These are phyloP conservation scores for Limosa lapponica DNA, from an alignment of 2,797 vertebrate species.

Conservation along the genomic window DNA sequence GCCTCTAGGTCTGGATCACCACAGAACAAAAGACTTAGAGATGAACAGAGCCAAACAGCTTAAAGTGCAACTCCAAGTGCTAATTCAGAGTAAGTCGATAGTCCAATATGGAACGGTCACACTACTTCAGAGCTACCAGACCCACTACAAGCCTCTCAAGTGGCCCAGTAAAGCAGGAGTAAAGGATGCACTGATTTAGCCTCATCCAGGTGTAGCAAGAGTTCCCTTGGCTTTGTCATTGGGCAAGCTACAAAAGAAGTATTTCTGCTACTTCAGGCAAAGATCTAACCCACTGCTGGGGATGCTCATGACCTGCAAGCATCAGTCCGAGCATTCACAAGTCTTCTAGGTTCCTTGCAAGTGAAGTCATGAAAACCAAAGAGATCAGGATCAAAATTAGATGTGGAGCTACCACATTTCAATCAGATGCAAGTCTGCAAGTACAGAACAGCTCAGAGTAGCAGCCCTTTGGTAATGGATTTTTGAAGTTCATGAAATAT, in stretches of 20 bases:
- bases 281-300: neutral
- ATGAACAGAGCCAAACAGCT: neutral
- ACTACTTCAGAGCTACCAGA: neutral
- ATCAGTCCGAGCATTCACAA: neutral
- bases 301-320: neutral
- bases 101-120: neutral
- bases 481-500: neutral
- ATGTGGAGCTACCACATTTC: neutral
- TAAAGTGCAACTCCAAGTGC: neutral
- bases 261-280: neutral
- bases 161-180: neutral
- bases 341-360: neutral
- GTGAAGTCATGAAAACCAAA: neutral
- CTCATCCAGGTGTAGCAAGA: neutral
- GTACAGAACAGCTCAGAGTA: neutral
- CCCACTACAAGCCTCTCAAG: fast-evolving
- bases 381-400: neutral
- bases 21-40: neutral
- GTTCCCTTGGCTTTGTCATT: neutral
- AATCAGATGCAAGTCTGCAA: neutral
- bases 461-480: neutral
- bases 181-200: neutral
- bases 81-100: neutral
- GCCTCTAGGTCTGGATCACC: neutral
- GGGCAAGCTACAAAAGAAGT: neutral